phyloP scores from a whole-genome alignment of 2,888 invertebrate genomes.

The Neoaliturus tenellus region DNA sequence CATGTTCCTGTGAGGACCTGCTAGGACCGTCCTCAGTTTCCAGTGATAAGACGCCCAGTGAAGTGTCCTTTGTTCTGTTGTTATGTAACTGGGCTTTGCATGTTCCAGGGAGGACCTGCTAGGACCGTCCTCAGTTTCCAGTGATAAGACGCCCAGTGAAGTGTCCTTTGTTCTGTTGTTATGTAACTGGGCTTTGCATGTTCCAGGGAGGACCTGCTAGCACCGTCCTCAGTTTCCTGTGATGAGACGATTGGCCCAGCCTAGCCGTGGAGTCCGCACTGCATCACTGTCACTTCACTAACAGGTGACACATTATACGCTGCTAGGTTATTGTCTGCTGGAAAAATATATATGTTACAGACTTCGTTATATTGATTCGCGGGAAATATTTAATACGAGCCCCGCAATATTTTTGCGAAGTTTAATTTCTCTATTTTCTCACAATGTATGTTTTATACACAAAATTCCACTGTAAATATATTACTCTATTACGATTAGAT shows the following conservation, averaged over 20 bases:
- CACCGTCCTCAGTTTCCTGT: slow-evolving; percentile 55
- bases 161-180: slow-evolving; percentile 65
- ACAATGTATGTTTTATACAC: too few relatives aligned
- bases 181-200: slow-evolving; percentile 61
- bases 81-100: too few relatives aligned
- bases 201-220: slow-evolving; percentile 6
- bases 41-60: slow-evolving; percentile 64
- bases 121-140: slow-evolving; percentile 34
- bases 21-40: background rate
- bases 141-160: slow-evolving; percentile 65
- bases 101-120: too few relatives aligned
- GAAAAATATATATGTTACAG: background rate
- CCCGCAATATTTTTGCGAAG: too few relatives aligned
- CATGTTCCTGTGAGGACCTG: too few relatives aligned
- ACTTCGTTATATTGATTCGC: slow-evolving; percentile 7
- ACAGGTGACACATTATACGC: too few relatives aligned
- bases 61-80: slow-evolving; percentile 61
- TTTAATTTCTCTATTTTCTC: too few relatives aligned
- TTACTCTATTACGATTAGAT: too few relatives aligned
- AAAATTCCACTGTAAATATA: too few relatives aligned
- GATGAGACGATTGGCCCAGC: slow-evolving; percentile 59
- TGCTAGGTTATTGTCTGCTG: too few relatives aligned
- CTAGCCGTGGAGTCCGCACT: slow-evolving; percentile 67
- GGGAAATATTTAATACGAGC: too few relatives aligned
- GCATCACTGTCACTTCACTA: slow-evolving; percentile 66